Conservation (phyloP, 2,797 vertebrate species). For the Pogoniulus pusillus region DNA sequence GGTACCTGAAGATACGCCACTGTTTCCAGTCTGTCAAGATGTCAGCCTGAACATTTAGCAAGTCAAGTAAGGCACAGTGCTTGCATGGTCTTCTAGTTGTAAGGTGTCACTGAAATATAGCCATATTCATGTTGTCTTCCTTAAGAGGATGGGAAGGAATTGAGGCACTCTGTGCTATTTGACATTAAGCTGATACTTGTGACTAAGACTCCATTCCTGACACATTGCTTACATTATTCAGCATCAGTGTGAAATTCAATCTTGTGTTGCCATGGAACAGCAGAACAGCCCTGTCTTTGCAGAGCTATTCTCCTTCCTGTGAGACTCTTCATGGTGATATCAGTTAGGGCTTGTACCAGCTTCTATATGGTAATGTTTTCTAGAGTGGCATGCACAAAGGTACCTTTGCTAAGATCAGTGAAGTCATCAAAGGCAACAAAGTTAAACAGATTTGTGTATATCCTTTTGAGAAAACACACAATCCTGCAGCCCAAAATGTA, state of each 20-base stretch:
- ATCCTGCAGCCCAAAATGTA: neutral
- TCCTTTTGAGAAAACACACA: neutral
- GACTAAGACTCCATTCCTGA: neutral
- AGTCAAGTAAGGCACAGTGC: neutral
- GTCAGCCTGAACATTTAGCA: neutral
- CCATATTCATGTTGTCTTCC: neutral
- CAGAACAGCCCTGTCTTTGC: neutral
- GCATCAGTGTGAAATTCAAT: neutral
- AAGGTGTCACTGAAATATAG: neutral
- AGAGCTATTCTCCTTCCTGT: neutral
- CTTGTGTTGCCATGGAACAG: neutral
- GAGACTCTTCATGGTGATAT: neutral
- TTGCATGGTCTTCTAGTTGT: neutral
- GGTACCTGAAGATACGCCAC: neutral
- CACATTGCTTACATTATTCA: accelerated
- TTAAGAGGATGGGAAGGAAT: neutral
- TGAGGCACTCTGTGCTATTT: neutral
- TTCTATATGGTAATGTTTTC: neutral
- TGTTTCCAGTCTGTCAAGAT: neutral
- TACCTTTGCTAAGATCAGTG: neutral
- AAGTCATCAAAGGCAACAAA: neutral
- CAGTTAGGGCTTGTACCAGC: neutral
- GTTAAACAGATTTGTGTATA: neutral
- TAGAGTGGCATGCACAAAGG: neutral
- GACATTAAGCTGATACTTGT: neutral